These are phyloP conservation scores for Leuciscus idus DNA, from an alignment of 2,113 vertebrate species.

Conservation along the genomic window DNA sequence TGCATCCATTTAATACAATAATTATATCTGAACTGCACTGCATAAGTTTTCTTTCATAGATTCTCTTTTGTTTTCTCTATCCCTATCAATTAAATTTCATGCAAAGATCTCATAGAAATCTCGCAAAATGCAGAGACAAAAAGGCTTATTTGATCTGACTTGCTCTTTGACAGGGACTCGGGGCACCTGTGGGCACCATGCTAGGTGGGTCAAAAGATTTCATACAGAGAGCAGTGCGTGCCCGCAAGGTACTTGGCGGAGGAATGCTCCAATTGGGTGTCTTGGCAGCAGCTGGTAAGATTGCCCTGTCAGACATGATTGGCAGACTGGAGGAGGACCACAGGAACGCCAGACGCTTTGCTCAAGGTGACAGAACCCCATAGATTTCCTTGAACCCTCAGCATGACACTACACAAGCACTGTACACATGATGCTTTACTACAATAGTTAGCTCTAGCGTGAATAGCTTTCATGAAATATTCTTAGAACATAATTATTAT, in stretches of 20 bases:
- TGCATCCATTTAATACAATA: neutral
- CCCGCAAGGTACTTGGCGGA: constrained; percentile 82
- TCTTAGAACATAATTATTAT: neutral
- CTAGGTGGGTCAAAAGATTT: constrained; percentile 78
- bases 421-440: neutral
- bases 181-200: constrained; percentile 77
- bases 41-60: neutral
- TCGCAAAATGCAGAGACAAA: neutral
- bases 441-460: neutral
- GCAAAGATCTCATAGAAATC: constrained; percentile 9
- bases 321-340: constrained; percentile 79
- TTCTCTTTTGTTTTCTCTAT: neutral
- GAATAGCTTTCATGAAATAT: neutral
- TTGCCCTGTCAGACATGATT: constrained; percentile 73
- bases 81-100: neutral
- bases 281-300: constrained; percentile 79
- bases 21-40: constrained; percentile 1
- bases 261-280: constrained; percentile 82
- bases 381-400: no score
- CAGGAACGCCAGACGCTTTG: constrained; percentile 75
- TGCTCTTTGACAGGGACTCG: constrained; percentile 77
- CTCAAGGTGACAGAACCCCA: constrained; percentile 72
- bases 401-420: neutral
- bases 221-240: constrained; percentile 70
- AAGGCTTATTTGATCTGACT: neutral